A percentile compares a stretch with the other conserved stretches of the same genome.
phyloP scores from a whole-genome alignment of 2,113 vertebrate species.

The Zapornia atra region DNA sequence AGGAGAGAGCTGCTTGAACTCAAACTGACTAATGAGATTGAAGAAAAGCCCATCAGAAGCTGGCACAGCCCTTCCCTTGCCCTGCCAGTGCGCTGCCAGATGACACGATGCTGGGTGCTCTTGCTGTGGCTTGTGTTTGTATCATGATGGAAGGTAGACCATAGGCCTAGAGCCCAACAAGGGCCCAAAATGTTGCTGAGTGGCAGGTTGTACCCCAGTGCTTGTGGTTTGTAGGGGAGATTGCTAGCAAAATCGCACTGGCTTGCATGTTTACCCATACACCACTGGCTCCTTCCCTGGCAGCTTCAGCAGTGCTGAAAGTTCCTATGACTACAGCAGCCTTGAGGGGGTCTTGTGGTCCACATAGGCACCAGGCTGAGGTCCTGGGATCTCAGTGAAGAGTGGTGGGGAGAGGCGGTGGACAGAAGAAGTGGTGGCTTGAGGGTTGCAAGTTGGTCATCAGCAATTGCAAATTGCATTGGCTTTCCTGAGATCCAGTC shows the following conservation, averaged over 20 bases:
- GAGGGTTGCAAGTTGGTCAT: not conserved
- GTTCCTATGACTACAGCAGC: not conserved
- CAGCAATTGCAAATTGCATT: not conserved
- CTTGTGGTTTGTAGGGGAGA: not conserved
- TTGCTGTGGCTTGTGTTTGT: not conserved
- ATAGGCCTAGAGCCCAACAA: not conserved
- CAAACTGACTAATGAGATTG: constrained; percentile 54
- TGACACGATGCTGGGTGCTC: not conserved
- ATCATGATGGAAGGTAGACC: not conserved
- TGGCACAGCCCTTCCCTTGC: not conserved
- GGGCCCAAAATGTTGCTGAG: not conserved
- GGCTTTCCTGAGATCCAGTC: accelerated
- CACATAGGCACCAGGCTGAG: not conserved
- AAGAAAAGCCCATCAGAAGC: constrained; percentile 47
- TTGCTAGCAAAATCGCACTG: not conserved
- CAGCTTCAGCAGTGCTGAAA: not conserved
- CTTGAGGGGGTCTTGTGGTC: not conserved
- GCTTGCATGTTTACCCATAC: not conserved
- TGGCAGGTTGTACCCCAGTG: not conserved
- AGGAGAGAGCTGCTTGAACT: constrained; percentile 63
- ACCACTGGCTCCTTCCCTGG: not conserved
- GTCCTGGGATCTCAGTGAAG: not conserved
- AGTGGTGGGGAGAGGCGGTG: not conserved
- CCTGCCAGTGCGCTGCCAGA: not conserved
- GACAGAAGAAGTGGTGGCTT: not conserved